Percentiles rank a stretch among this genome's conserved stretches.
Evolutionary conservation across 2,888 invertebrate genomes (phyloP).

Genomic region (Bombylius discolor): DNA sequence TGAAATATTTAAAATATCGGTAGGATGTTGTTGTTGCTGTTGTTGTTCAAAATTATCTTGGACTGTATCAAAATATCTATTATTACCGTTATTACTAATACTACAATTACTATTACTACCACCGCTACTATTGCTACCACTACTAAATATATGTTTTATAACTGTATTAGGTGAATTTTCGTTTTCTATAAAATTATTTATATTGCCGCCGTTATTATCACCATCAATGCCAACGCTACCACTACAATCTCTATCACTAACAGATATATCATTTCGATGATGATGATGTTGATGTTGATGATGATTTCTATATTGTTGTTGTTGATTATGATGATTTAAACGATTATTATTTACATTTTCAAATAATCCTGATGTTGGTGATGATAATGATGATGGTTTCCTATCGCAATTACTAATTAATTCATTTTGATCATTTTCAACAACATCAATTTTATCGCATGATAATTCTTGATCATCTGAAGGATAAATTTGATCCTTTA

Average conservation of each 20-base stretch:
- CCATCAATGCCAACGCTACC: too few relatives aligned
- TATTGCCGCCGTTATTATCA: too few relatives aligned
- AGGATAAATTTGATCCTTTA: conserved; percentile 12
- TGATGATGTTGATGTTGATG: background rate
- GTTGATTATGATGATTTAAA: background rate
- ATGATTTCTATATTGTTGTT: conserved; percentile 23
- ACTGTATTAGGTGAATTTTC: background rate
- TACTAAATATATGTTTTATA: background rate
- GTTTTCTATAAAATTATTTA: too few relatives aligned
- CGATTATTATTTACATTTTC: conserved; percentile 22
- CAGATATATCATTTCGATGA: background rate
- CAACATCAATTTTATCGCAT: conserved; percentile 36
- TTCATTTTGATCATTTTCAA: conserved; percentile 27
- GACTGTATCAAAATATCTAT: background rate
- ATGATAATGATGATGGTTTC: background rate
- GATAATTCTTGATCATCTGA: conserved; percentile 28
- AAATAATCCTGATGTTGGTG: conserved; percentile 26
- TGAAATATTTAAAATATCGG: background rate
- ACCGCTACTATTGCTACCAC: background rate
- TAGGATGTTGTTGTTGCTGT: background rate
- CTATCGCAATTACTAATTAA: conserved; percentile 22
- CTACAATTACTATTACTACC: background rate
- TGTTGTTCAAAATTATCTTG: background rate
- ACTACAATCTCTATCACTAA: too few relatives aligned
- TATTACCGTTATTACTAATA: background rate